Conservation (phyloP, 2,797 vertebrate species). For the Peromyscus attwateri region DNA sequence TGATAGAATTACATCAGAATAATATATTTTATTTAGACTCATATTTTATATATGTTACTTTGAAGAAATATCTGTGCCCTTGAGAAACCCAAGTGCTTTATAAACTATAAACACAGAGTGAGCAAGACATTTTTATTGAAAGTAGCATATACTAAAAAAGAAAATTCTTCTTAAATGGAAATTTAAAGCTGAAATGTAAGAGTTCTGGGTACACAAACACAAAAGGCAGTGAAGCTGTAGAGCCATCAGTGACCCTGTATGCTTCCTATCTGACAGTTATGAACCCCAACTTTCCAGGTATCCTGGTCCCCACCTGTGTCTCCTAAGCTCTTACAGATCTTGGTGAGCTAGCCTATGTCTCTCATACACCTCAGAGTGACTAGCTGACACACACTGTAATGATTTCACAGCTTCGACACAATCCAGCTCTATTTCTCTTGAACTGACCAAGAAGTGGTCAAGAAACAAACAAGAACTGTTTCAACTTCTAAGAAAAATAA, state of each 20-base stretch:
- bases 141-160: neutral
- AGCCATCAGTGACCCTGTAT: neutral
- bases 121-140: neutral
- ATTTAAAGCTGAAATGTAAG: neutral
- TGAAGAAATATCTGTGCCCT: neutral
- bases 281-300: neutral
- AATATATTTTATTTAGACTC: neutral
- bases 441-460: neutral
- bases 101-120: neutral
- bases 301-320: neutral
- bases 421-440: neutral
- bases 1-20: neutral
- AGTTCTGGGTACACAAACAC: neutral
- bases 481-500: neutral
- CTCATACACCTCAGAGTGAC: neutral
- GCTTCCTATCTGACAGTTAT: neutral
- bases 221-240: accelerated
- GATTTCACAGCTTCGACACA: neutral
- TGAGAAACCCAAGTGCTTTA: constrained; percentile 2
- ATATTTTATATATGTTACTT: neutral
- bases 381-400: neutral
- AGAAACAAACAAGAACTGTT: neutral
- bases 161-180: neutral
- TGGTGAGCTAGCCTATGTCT: neutral
- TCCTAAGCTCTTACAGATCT: neutral